Base-by-base conservation (phyloP, 1,140 invertebrate species). In the Piezodorus guildinii region DNA sequence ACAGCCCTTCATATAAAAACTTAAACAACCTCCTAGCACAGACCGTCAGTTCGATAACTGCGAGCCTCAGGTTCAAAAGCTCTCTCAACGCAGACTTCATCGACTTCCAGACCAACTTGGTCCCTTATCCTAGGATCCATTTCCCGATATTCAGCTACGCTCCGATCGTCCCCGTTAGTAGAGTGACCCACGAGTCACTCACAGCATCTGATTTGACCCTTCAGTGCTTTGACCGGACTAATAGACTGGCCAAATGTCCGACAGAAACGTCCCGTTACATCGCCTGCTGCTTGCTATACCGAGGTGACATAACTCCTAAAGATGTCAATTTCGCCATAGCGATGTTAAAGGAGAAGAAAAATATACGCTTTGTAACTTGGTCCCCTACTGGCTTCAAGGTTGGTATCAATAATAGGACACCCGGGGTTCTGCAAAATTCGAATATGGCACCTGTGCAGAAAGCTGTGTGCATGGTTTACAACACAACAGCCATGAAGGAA, bases 1-100 rank as follows among this genome's bases (percentile, higher is more conserved):
- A 80, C 23, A 69, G 81, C 16, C 81, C 81, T 0, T 79, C 77
- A 3, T 91, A 73, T 79, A 27, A 86, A 86, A 45, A 90, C 86
- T 49, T 86, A 85, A 9, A 90, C 87, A 16, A 88, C 87, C 1
- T 91, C 90, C 71, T 83, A 84, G 8, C 77, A 21, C 79, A 81
- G 71, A 77, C 82, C 17, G 77, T 82, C 19, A 81, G 79, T 4
- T 80, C 79, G 9, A 81, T 81, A 56, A 81, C 80, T 10, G 81
- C 80, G 23, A 80, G 78, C n/a, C 72, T 83, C 0, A 72, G 83
- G 23, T 85, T 84, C 73, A 84, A 87, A 70, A 86, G 86, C 59
- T 83, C 85, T 15, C 74, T 89, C 12, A 90, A 87, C 69, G 79
- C 81, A 21, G 83, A 84, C 72, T 72, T 85, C 75, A 15, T 66